phyloP scores from a whole-genome alignment of 2,797 vertebrate genomes.

The Ctenochaetus hawaiiensis region DNA sequence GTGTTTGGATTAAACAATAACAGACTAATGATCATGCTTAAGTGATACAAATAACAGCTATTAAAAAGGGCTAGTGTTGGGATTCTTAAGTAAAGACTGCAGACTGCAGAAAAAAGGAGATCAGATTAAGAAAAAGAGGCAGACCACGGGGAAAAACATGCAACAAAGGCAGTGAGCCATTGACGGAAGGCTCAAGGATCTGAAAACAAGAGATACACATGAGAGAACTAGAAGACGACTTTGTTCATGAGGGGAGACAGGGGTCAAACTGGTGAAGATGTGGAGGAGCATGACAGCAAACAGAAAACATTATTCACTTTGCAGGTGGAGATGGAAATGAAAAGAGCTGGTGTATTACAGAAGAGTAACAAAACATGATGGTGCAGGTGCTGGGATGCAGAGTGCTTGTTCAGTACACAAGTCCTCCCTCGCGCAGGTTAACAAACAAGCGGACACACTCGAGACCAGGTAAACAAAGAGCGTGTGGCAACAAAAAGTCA shows the following conservation, averaged over 20 bases:
- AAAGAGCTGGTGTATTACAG: constrained; percentile 7
- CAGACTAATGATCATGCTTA: constrained; percentile 18
- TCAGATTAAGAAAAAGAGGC: not conserved
- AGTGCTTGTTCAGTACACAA: constrained; percentile 19
- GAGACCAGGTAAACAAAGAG: not conserved
- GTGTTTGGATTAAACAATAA: constrained; percentile 13
- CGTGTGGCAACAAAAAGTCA: not conserved
- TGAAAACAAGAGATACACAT: constrained; percentile 39
- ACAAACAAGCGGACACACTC: constrained; percentile 9
- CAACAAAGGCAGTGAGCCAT: constrained; percentile 6
- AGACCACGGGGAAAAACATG: not conserved
- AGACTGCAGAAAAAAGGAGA: not conserved
- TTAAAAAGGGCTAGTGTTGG: not conserved
- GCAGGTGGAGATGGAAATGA: constrained; percentile 12
- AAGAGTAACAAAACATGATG: constrained; percentile 26
- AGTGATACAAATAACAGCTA: constrained; percentile 1
- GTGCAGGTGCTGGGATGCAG: not conserved
- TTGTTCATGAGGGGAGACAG: constrained; percentile 29
- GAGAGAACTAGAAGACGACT: constrained; percentile 31
- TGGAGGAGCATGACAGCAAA: constrained; percentile 19
- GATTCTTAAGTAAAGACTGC: not conserved
- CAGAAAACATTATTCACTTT: constrained; percentile 12
- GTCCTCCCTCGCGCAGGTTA: constrained; percentile 4
- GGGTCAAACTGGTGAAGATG: constrained; percentile 31
- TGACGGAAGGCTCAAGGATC: constrained; percentile 8